Percentiles rank a stretch among this genome's conserved stretches.
phyloP scores from a whole-genome alignment of 30 jellyfish, hydroid and myxozoan species.

The Aurelia sp. region DNA sequence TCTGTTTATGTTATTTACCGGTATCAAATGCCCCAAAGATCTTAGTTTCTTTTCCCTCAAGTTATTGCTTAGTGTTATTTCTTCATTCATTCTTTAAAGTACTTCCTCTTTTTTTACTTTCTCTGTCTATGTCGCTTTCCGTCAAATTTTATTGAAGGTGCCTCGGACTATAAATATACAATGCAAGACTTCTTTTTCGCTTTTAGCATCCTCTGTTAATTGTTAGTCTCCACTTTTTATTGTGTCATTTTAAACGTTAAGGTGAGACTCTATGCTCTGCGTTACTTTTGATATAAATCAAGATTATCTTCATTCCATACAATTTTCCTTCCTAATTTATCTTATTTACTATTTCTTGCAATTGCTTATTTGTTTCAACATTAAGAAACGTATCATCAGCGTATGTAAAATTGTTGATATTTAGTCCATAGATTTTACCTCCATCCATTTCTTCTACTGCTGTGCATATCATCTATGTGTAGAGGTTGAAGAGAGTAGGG shows the following conservation, averaged over 20 bases:
- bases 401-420: slow-evolving; percentile 24
- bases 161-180: not conserved
- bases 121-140: not conserved
- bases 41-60: no score
- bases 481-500: slow-evolving; percentile 8
- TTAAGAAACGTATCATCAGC: slow-evolving; percentile 31
- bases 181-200: slow-evolving; percentile 7
- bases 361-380: slow-evolving; percentile 29
- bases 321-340: slow-evolving; percentile 22
- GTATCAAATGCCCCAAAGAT: no score
- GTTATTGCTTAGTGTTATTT: not conserved
- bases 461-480: slow-evolving; percentile 18
- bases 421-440: slow-evolving; percentile 13
- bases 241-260: slow-evolving; percentile 21
- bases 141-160: no score
- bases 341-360: slow-evolving; percentile 26
- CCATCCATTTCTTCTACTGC: slow-evolving; percentile 21
- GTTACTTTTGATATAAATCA: slow-evolving; percentile 28
- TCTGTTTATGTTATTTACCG: no score
- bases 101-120: not conserved
- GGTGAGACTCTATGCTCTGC: slow-evolving; percentile 14
- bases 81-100: no score
- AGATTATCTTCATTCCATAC: slow-evolving; percentile 36
- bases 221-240: not conserved
- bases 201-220: slow-evolving; percentile 24